Percentiles rank a stretch among this genome's conserved stretches.
Conservation (phyloP, 2,113 vertebrate genomes). For the Sula dactylatra region DNA sequence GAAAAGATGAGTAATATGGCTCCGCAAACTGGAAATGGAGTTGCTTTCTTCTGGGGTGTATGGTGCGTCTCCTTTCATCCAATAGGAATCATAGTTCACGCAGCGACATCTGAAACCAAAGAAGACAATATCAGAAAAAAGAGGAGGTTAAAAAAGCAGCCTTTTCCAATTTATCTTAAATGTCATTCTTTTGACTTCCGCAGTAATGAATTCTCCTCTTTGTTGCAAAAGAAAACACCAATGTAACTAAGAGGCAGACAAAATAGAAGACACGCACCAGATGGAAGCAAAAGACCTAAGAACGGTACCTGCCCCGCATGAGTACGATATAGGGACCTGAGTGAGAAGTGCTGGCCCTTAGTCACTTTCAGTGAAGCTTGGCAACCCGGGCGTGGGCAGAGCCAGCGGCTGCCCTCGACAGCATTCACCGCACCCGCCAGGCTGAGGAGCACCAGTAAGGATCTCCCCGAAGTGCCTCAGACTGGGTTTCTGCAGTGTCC, state of each 20-base stretch:
- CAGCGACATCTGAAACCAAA: not conserved
- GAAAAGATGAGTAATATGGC: not conserved
- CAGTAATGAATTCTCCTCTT: not conserved
- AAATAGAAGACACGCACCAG: not conserved
- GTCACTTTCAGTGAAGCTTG: not conserved
- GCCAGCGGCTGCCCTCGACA: not conserved
- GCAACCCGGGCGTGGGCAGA: not conserved
- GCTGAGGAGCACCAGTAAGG: too few species aligned
- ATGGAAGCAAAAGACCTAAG: not conserved
- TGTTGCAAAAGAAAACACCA: not conserved
- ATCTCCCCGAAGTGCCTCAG: not conserved
- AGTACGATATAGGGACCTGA: too few species aligned
- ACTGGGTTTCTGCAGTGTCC: not conserved
- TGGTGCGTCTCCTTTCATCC: not conserved
- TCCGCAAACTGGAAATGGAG: not conserved
- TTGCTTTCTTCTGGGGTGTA: not conserved
- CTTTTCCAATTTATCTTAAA: not conserved
- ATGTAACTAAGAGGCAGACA: not conserved
- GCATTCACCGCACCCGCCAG: not conserved
- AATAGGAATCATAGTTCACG: not conserved
- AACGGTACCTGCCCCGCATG: accelerated
- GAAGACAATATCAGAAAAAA: not conserved
- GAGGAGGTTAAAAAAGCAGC: not conserved
- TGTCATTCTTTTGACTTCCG: not conserved
- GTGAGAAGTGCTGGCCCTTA: not conserved